Base-by-base conservation (phyloP, 2,888 invertebrate genomes). In the Chelonus formosanus region DNA sequence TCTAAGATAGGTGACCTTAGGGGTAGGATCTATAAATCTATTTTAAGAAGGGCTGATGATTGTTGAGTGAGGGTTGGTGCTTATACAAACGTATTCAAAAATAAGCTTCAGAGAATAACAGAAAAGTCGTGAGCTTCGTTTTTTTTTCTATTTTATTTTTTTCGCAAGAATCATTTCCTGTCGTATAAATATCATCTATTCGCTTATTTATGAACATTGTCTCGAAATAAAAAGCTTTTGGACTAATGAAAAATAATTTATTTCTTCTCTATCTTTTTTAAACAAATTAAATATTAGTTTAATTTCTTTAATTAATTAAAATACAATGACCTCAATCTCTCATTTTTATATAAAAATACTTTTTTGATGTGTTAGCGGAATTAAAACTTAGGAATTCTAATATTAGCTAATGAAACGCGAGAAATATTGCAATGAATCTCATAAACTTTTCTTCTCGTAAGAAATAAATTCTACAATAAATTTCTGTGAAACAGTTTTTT, bases 71-170 rank as follows among this genome's bases (percentile, higher is more conserved):
- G 63, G 63, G 62, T 70, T 67, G 70, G 70, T 20, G 70, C 73
- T 70, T 69, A 69, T 68, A 64, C 68, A 56, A 65, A 62, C 68
- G 62, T 69, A 70, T 72, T 74, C 76, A 76, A 76, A 76, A 76
- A 76, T 76, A 76, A 65, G 43, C 44, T 50, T 52, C 36, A 34
- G 20, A 36, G 45, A 64, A 61, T 53, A 52, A 61, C 34, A 3
- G 8, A 45, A 58, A 58, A 52, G 34, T 32, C 31, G 52, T 48
- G 44, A 52, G 50, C 43, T 31, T 10, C 48, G 10, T 20, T 58
- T 57, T 58, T 57, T 57, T 58, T 35, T 44, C n/a, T 32, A 4
- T 48, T 10, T 56, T 35, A 6, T 47, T 45, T n/a, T 47, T 31
- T 20, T 35, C 47, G 8, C 8, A 48, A 55, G n/a, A 47, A 35